Conservation (phyloP, 2,113 vertebrate species). For the Poecilia latipinna region DNA sequence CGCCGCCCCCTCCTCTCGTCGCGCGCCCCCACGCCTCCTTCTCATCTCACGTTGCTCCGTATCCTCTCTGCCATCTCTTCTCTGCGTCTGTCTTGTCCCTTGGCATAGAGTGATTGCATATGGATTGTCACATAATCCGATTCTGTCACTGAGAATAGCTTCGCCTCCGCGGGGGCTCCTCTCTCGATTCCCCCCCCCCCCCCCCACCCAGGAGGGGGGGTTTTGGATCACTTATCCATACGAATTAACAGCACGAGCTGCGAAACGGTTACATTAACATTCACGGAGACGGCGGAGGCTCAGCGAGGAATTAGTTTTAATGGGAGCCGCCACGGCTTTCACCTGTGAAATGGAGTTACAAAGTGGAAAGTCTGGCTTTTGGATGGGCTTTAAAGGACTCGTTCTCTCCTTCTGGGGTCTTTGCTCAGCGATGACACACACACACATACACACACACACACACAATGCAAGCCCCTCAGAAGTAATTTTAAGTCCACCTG, state of each 20-base stretch:
- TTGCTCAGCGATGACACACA: slow-evolving; percentile 56
- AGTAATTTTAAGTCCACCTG: slow-evolving; percentile 61
- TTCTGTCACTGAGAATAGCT: slow-evolving; percentile 65
- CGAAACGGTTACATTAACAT: slow-evolving; percentile 33
- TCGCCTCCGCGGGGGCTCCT: slow-evolving; percentile 12
- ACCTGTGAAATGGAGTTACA: slow-evolving; percentile 60
- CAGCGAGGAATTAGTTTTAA: slow-evolving; percentile 47
- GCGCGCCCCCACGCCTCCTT: slow-evolving; percentile 56
- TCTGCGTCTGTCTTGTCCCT: slow-evolving; percentile 57
- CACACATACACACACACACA: too few species aligned
- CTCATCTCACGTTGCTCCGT: slow-evolving; percentile 53
- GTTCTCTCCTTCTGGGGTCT: slow-evolving; percentile 34
- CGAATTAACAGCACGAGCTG: slow-evolving; percentile 42
- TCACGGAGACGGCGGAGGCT: slow-evolving; percentile 19
- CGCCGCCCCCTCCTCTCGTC: slow-evolving; percentile 32
- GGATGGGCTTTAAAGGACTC: slow-evolving; percentile 63
- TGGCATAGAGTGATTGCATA: slow-evolving; percentile 58
- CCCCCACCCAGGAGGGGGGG: slow-evolving; percentile 14
- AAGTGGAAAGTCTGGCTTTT: slow-evolving; percentile 56
- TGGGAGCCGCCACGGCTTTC: slow-evolving; percentile 46
- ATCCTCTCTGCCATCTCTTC: slow-evolving; percentile 44
- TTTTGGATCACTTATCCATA: slow-evolving; percentile 41
- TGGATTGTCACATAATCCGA: slow-evolving; percentile 69
- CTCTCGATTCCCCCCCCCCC: slow-evolving; percentile 34
- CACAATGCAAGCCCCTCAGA: slow-evolving; percentile 48